Evolutionary conservation across 2,888 invertebrate genomes (phyloP).

Genomic region (Acleris holmiana): DNA sequence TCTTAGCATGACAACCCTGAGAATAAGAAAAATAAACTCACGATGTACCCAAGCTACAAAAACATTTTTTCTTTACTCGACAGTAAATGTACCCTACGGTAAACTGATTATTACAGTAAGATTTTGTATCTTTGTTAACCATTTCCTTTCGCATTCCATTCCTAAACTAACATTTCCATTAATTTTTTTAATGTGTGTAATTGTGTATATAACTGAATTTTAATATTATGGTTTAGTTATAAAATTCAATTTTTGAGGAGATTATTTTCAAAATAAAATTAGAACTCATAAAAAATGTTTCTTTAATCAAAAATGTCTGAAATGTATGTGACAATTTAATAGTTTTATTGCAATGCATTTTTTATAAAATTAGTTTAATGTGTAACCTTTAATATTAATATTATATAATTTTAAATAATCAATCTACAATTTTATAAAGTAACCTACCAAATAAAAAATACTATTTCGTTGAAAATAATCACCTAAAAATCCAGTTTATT

Average conservation of each 20-base stretch:
- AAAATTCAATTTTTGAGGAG: constrained; percentile 25
- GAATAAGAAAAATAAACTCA: constrained; percentile 22
- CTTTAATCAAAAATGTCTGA: too few species aligned
- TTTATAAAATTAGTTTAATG: too few species aligned
- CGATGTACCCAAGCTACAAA: background rate
- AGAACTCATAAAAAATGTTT: background rate
- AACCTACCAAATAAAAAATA: background rate
- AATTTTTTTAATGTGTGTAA: constrained; percentile 49
- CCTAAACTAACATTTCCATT: constrained; percentile 56
- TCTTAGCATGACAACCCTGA: constrained; percentile 23
- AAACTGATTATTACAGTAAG: background rate
- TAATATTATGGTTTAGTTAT: constrained; percentile 39
- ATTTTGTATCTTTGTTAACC: constrained; percentile 2
- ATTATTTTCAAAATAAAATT: constrained; percentile 16
- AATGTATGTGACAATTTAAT: too few species aligned
- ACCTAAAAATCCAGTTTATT: constrained; percentile 21
- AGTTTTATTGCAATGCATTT: too few species aligned
- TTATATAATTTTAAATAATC: too few species aligned
- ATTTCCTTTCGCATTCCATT: constrained; percentile 29
- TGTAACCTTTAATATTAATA: too few species aligned
- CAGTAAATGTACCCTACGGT: background rate
- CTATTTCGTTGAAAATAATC: constrained; percentile 14
- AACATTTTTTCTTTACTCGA: too few species aligned
- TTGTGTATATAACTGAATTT: constrained; percentile 63
- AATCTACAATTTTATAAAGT: too few species aligned